Base-by-base conservation (phyloP, 2,113 vertebrate species). In the Phoxinus phoxinus region DNA sequence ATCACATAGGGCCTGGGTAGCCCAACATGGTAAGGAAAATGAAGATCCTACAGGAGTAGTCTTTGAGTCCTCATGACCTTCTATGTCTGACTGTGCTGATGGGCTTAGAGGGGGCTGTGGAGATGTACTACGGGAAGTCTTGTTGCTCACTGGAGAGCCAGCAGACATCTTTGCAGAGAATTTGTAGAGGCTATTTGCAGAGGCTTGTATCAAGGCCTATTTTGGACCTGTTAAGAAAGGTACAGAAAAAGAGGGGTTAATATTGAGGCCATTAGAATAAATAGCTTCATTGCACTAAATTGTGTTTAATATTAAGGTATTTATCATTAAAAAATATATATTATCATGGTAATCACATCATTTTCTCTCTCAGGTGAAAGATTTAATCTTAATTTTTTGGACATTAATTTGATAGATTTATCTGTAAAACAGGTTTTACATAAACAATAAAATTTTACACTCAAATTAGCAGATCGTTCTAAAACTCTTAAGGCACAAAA, bases 11-110 rank as follows among this genome's bases (percentile, higher is more conserved):
- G 92, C 92, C 80, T 93, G 91, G 12, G 91, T 85, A 35, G 85
- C 89, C 95, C 93, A 94, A 85, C 91, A 92, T 13, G 90, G 79
- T 32, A 91, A 85, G 6, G 88, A 84, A 41, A 89, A 77, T 21
- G 84, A 89, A 75, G 84, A 65, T 27, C 59, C 46, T 11, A 30
- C 21, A 21, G 86, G 69, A 0, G n/a, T 58, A 25, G 9, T 8
- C 15, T 78, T 76, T 41, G 65, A 19, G 58, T 84, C 46, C 7
- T 90, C 90, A 44, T 86, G 81, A 82, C 37, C 2, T 56, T 89
- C 89, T 17, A 35, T 23, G 53, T 90, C 88, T 3, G 85, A 77
- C 23, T 88, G 88, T 78, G 6, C 21, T 13, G 87, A 82, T 6
- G 88, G 81, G 58, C 87, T 87, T 48, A 86, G 53, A 48, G 84